These are phyloP conservation scores for Gryllus longicercus DNA, from an alignment of 2,888 invertebrate species.

Conservation along the genomic window DNA sequence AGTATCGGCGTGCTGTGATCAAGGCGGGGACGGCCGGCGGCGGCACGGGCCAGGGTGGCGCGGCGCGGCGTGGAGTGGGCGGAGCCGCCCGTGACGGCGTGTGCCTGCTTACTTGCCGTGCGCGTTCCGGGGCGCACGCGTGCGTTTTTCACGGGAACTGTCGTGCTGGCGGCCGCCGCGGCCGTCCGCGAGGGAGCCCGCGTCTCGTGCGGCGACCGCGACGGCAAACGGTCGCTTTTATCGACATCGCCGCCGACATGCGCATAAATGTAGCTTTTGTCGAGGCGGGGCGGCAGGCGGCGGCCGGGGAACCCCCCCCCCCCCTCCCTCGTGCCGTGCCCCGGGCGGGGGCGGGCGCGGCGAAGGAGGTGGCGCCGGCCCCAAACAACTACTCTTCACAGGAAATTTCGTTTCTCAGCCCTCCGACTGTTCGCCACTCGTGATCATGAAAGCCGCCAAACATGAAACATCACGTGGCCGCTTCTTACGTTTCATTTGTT, in stretches of 20 bases:
- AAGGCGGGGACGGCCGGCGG: no score
- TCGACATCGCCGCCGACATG: background rate
- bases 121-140: no score
- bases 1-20: no score
- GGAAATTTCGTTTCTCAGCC: conserved; percentile 6
- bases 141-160: no score
- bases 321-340: background rate
- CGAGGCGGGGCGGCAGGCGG: no score
- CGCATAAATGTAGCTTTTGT: background rate
- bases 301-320: background rate
- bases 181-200: background rate
- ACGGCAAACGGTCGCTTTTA: background rate
- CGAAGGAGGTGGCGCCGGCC: background rate
- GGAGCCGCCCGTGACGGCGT: no score
- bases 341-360: background rate
- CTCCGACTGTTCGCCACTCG: background rate
- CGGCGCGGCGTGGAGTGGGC: no score
- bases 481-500: background rate
- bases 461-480: background rate
- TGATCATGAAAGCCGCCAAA: background rate
- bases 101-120: no score
- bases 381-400: background rate
- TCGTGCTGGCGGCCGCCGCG: background rate
- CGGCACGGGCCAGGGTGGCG: no score
- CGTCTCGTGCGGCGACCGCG: background rate